phyloP scores from a whole-genome alignment of 2,888 invertebrate genomes.

The Aleiodes leptofemur region DNA sequence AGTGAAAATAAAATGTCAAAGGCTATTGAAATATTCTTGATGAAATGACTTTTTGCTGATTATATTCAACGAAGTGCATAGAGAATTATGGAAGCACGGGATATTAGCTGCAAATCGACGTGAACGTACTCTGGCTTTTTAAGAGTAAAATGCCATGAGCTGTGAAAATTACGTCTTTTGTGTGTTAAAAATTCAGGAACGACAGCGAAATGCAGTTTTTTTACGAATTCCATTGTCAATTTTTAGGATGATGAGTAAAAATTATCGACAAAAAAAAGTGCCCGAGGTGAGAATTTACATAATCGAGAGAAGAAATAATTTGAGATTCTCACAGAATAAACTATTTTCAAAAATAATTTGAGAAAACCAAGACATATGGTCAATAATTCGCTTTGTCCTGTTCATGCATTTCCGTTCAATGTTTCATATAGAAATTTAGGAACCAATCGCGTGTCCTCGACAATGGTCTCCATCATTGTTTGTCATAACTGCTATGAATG shows the following conservation, averaged over 20 bases:
- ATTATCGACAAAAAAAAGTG: no score
- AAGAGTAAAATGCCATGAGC: neutral
- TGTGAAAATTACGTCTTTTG: conserved; percentile 31
- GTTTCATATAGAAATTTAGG: conserved; percentile 6
- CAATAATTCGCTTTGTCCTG: neutral
- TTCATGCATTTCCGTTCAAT: conserved; percentile 14
- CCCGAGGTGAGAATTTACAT: neutral
- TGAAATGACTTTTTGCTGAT: conserved; percentile 27
- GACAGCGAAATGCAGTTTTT: neutral
- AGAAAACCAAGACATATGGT: conserved; percentile 3
- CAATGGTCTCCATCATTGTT: conserved; percentile 29
- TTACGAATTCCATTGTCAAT: no score
- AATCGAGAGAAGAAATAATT: neutral
- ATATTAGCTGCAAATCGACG: conserved; percentile 44
- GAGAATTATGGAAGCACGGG: conserved; percentile 48
- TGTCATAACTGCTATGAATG: conserved; percentile 35
- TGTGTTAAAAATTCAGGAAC: conserved; percentile 10
- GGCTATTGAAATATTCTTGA: conserved; percentile 24
- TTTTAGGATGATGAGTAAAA: no score
- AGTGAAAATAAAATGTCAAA: neutral
- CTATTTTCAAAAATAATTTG: neutral
- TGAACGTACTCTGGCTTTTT: neutral
- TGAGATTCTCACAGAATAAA: neutral
- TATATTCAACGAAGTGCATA: conserved; percentile 37
- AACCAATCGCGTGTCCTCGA: conserved; percentile 19